Base-by-base conservation (phyloP, 2,888 invertebrate genomes). In the Colletes collaris region DNA sequence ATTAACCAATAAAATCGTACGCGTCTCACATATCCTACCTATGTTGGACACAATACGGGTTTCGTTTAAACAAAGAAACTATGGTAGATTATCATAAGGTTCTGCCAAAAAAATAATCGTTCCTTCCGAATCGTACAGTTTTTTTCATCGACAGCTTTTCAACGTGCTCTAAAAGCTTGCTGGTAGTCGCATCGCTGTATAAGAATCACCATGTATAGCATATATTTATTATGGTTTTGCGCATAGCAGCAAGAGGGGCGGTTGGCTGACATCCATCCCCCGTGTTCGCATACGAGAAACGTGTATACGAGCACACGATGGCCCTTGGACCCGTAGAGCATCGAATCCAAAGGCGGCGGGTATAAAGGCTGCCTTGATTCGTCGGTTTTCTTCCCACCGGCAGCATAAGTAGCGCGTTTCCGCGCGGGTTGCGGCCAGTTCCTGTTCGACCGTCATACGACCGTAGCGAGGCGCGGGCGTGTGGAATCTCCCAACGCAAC, bases 321-420 rank as follows among this genome's bases (percentile, higher is more conserved):
- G 78, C 83, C 70, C 78, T 78, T 65, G 69, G 71, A 82, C 66
- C 71, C 79, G 74, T 76, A 56, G 49, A 46, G 40, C 66, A 68
- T 52, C 58, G 78, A 68, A 71, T 81, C 85, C 70, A 81, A 82
- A 79, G 72, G 66, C 76, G 69, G 60, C 19, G 66, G 19, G 64
- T 59, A 58, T 71, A 65, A 69, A 66, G 74, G 53, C 76, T 46
- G 75, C 50, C 65, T 83, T 75, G 76, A 81, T 81, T 78, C 78
- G 75, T 78, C 67, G 75, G 68, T 81, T 83, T 85, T 76, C 83
- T 83, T 85, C 76, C 76, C 76, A 86, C 79, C 81, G 79, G 94
- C 70, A 82, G 85, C 89, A 91, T 91, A 91, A 91, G 90, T 91
- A 92, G 90, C 88, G 85, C 88, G 89, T 86, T 88, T 86, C 86